Evolutionary conservation across 2,888 invertebrate genomes (phyloP), one percentile per base, ranked within the genome.

Genomic region (Diarsia brunnea): DNA sequence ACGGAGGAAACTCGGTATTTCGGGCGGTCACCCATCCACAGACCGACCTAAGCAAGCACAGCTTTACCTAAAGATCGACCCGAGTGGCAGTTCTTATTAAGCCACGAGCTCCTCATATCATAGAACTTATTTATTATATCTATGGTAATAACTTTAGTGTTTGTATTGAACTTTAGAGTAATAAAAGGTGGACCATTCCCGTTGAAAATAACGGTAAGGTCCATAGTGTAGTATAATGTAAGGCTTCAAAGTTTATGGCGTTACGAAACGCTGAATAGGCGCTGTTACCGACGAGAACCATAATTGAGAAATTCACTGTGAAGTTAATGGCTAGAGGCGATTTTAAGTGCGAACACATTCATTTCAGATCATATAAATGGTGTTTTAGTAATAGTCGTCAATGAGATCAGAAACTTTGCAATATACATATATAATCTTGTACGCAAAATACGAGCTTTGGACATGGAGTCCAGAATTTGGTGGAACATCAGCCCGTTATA

Each of bases 161-260:
- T 24, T 45, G 21, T 60, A 60, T 71, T 31, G 21, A 58, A 51
- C 27, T 49, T 78, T 31, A 27, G 27, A 38, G 10, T 60, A 2
- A 14, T 47, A 69, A 69, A 43, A 10, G 49, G 16, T 47, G 21
- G 45, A 14, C 21, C 14, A 65, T 78, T 72, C 49, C 55, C 51
- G 47, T 68, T 69, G 1, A 53, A 63, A 69, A 66, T 78, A 78
- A 81, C 73, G 69, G 81, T 67, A 60, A n/a, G 66, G 61, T 55
- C 51, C 31, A 60, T 66, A 73, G 73, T 75, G 49, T 43, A 58
- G 14, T 65, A 68, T 43, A 67, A 51, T 60, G 67, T 69, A 61
- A 73, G 21, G 65, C 67, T 65, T 31, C 43, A 68, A 76, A 47
- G 64, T 77, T 78, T 79, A 81, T 75, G 68, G 73, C 77, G n/a